Base-by-base conservation (phyloP, 2,797 vertebrate species). In the Avahi laniger region DNA sequence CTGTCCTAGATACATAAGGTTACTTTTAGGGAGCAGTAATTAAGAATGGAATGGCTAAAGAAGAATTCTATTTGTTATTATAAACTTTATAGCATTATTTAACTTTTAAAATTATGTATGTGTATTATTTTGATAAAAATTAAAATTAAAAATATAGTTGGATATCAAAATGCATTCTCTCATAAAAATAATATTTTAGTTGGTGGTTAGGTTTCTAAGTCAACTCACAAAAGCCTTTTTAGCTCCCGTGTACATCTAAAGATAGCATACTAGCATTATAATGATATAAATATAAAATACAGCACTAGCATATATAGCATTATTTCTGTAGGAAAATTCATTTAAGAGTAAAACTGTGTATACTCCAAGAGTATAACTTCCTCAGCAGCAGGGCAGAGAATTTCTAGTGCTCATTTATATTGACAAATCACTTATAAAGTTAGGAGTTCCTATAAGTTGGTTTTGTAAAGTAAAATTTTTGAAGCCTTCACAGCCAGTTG, bases 171-270 rank as follows among this genome's bases (percentile, higher is more conserved):
- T 43, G 30, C 9, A 65, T 79, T 78, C 20, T 52, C n/a, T 59
- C 72, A 93, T 76, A 89, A 88, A 88, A 83, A n/a, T n/a, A 52
- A n/a, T 69, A 35, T 72, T 92, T 72, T 72, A 78, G 33, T 79
- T 84, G 76, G 48, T 86, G 13, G 28, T 38, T 94, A 89, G 28
- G 5, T 79, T 84, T 92, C 57, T 59, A 57, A 83, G 38, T 89
- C 46, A 84, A 52, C 61, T 79, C 15, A 38, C 11, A 65, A 85
- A 57, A 38, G 57, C 18, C 15, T 87, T 88, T 89, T 61, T 59
- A 95, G 84, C 22, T 65, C 65, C 28, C 57, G 28, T 72, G 12
- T 65, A 24, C 41, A 86, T 24, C 67, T n/a, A 84, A 88, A 30
- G 63, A n/a, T 17, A 52, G 17, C 76, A 46, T 20, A 30, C 38